Percentiles rank a stretch among this genome's conserved stretches.
Conservation (phyloP, 2,888 invertebrate species). For the Sussaba pulchella region DNA sequence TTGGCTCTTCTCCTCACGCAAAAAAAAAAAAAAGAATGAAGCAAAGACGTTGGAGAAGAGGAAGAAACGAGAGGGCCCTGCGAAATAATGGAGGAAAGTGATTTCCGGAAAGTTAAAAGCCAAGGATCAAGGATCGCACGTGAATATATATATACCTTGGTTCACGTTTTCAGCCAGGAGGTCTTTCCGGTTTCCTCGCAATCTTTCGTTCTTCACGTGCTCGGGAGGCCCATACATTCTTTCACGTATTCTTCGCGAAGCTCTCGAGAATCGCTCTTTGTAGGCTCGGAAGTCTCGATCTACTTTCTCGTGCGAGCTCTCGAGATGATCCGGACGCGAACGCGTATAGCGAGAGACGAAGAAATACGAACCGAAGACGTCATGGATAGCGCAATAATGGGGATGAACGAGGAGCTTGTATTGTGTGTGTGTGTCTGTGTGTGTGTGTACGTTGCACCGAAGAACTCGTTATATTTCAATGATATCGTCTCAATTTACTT, state of each 20-base stretch:
- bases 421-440: constrained; percentile 25
- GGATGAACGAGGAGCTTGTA: constrained; percentile 16
- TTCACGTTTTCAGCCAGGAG: neutral
- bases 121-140: constrained; percentile 79
- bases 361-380: neutral
- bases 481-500: constrained; percentile 49
- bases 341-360: constrained; percentile 29
- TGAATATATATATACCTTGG: neutral
- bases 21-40: constrained; percentile 15
- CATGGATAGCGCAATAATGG: constrained; percentile 33
- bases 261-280: constrained; percentile 1
- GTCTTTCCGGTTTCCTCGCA: constrained; percentile 1
- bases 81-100: constrained; percentile 82
- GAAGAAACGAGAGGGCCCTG: constrained; percentile 71
- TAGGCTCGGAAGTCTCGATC: neutral
- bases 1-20: neutral
- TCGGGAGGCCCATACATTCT: neutral
- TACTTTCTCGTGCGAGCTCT: constrained; percentile 17
- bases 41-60: neutral
- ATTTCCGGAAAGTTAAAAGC: constrained; percentile 83
- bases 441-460: neutral
- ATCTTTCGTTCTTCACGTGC: neutral
- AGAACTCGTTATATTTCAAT: constrained; percentile 46
- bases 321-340: constrained; percentile 10
- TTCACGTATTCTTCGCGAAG: constrained; percentile 16